These are phyloP conservation scores for Pitangus sulphuratus DNA, from an alignment of 2,797 vertebrate species.

Conservation along the genomic window DNA sequence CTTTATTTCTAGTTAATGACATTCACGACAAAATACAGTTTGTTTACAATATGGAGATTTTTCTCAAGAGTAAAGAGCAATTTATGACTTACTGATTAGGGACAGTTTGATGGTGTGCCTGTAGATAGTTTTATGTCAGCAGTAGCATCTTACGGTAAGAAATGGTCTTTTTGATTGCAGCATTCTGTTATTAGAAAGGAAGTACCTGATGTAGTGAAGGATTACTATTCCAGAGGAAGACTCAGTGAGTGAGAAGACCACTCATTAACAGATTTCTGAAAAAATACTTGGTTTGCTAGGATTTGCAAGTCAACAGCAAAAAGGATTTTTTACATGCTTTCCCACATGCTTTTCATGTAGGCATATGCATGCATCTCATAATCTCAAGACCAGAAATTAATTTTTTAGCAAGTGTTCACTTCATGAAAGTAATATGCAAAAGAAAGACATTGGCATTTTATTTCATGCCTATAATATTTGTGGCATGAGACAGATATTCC, in stretches of 20 bases:
- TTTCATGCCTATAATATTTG: neutral
- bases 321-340: neutral
- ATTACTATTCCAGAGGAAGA: neutral
- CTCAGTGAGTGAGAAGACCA: neutral
- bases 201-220: neutral
- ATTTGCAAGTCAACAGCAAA: neutral
- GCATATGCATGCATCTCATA: neutral
- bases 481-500: neutral
- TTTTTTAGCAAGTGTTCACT: neutral
- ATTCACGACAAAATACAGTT: neutral
- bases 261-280: neutral
- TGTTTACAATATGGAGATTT: neutral
- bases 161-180: neutral
- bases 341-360: neutral
- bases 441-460: neutral
- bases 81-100: neutral
- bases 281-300: neutral
- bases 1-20: neutral
- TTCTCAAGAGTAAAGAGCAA: neutral
- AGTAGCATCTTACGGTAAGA: neutral
- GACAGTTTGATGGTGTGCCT: neutral
- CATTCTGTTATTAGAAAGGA: neutral
- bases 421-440: neutral
- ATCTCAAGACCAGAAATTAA: neutral
- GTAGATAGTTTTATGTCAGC: neutral